Conservation (phyloP, 2,888 invertebrate genomes). For the Flexamia atlantica region DNA sequence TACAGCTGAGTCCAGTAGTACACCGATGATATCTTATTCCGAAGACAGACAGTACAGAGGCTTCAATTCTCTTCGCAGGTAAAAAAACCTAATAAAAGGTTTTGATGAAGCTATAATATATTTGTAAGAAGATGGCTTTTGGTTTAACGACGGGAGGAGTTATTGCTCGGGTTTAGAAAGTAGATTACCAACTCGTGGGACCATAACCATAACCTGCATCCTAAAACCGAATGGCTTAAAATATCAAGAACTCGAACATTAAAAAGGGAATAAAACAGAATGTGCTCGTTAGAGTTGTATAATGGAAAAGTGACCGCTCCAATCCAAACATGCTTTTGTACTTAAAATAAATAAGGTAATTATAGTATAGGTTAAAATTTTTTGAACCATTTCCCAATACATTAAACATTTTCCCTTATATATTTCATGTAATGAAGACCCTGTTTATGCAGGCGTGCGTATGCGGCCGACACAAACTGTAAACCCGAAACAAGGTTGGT, state of each 20-base stretch:
- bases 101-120: constrained; percentile 26
- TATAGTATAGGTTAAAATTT: too few relatives aligned
- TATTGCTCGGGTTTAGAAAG: constrained; percentile 49
- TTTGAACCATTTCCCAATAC: too few relatives aligned
- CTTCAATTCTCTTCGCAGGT: too few relatives aligned
- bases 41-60: too few relatives aligned
- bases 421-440: too few relatives aligned
- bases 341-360: not conserved
- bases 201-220: constrained; percentile 30
- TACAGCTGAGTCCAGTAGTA: too few relatives aligned
- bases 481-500: too few relatives aligned
- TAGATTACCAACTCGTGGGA: constrained; percentile 24
- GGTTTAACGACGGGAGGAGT: constrained; percentile 11
- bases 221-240: constrained; percentile 40
- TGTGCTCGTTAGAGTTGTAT: not conserved
- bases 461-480: too few relatives aligned
- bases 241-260: constrained; percentile 34
- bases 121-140: constrained; percentile 1
- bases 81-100: not conserved
- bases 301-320: not conserved
- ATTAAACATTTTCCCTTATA: too few relatives aligned
- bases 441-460: too few relatives aligned
- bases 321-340: not conserved
- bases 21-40: too few relatives aligned
- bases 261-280: constrained; percentile 27